These are phyloP conservation scores for Bolborhynchus lineola DNA, from an alignment of 2,113 vertebrate genomes.

Conservation along the genomic window DNA sequence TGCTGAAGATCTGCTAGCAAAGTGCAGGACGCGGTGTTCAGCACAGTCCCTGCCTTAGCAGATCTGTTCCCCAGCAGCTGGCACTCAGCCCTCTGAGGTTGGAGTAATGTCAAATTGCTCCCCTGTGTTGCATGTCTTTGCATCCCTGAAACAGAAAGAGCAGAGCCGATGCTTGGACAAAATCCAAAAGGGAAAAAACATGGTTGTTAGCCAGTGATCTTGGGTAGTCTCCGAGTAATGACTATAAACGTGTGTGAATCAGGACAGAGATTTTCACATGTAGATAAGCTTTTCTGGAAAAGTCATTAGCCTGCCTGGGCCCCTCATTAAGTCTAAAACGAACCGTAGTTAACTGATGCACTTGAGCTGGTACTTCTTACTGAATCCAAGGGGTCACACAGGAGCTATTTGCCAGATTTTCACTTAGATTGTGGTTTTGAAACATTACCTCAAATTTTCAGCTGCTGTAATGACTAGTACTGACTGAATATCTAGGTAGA, in stretches of 20 bases:
- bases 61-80: conserved; percentile 2
- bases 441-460: not conserved
- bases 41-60: not conserved
- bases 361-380: not conserved
- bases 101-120: not conserved
- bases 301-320: not conserved
- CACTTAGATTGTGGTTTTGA: not conserved
- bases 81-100: conserved; percentile 9
- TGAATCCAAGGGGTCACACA: not conserved
- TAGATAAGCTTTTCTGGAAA: conserved; percentile 46
- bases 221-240: not conserved
- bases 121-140: not conserved
- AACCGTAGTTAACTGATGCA: not conserved
- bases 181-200: conserved; percentile 48
- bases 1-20: not conserved
- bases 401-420: not conserved
- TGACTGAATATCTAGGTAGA: not conserved
- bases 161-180: not conserved
- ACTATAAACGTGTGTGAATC: conserved; percentile 22
- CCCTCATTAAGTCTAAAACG: not conserved
- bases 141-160: conserved; percentile 3
- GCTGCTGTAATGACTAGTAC: not conserved
- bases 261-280: conserved; percentile 49
- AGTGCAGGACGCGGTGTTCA: not conserved
- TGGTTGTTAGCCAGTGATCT: not conserved